phyloP scores from a whole-genome alignment of 2,113 vertebrate species.

The Tachysurus fulvidraco region DNA sequence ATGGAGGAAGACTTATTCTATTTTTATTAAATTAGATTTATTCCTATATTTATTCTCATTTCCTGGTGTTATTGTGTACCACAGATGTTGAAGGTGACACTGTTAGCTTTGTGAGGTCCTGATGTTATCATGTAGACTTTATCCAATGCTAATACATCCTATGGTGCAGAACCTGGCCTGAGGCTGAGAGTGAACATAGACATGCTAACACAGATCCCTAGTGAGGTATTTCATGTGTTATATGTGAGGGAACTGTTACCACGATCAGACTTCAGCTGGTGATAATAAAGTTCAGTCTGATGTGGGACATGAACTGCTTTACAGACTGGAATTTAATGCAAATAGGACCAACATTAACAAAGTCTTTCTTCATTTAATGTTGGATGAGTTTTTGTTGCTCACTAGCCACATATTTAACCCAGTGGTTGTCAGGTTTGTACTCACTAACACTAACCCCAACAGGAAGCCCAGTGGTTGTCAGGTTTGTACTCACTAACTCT shows the following conservation, averaged over 20 bases:
- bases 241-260: neutral
- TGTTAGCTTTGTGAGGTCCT: neutral
- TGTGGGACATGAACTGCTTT: neutral
- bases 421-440: too few relatives aligned
- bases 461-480: too few relatives aligned
- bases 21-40: neutral
- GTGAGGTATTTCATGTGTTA: neutral
- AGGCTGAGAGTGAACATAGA: neutral
- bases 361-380: too few relatives aligned
- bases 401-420: neutral
- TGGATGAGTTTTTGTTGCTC: too few relatives aligned
- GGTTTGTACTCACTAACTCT: too few relatives aligned
- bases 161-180: neutral
- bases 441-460: too few relatives aligned
- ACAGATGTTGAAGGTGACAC: neutral
- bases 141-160: neutral
- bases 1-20: neutral
- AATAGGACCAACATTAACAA: too few relatives aligned
- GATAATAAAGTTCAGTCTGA: neutral
- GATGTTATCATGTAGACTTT: neutral
- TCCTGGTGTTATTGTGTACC: neutral
- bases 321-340: too few relatives aligned
- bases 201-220: neutral
- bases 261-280: neutral
- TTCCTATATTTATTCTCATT: neutral